Base-by-base conservation (phyloP, 1,140 invertebrate species). In the Leptinotarsa lineolata region DNA sequence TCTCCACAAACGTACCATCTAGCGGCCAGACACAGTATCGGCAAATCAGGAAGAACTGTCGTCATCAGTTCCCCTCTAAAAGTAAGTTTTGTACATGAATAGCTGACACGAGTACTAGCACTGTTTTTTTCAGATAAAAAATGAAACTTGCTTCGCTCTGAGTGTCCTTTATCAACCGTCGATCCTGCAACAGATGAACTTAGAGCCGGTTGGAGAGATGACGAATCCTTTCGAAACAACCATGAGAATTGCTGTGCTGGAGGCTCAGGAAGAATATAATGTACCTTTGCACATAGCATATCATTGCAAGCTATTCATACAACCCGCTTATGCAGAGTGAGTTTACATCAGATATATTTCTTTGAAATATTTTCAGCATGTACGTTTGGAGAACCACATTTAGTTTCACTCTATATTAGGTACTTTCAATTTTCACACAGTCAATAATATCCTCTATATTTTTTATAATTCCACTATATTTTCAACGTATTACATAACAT, bases 271-370 rank as follows among this genome's bases (percentile, higher is more conserved):
- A 74, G 88, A 88, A 1, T 94, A 90, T 80, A 90, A 91, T 77
- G 88, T 95, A 59, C 94, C 94, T 16, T 84, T 95, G 21, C 90
- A 91, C 77, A 89, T 95, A 22, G 93, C 93, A 4, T 94, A 94
- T 82, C 92, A 95, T 81, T 94, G 92, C 81, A 90, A 91, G 73
- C 84, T 95, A 22, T 91, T 90, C 81, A 81, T 95, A 44, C 86
- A 91, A 77, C 93, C 93, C n/a, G 88, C 90, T 22, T 90, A 92
- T 79, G 86, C 89, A n/a, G 89, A 90, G 91, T 91, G 86, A 88
- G 88, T 87, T 68, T 48, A n/a, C 2, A 39, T 39, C 3, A 39
- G 30, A 39, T 8, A 39, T 39, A 39, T 39, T 39, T 39, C 8
- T 0, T 2, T 30, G 1, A 8, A 30, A 30, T 30, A 30, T 6